Conservation (phyloP, 1,140 invertebrate genomes). For the Nephotettix cincticeps region DNA sequence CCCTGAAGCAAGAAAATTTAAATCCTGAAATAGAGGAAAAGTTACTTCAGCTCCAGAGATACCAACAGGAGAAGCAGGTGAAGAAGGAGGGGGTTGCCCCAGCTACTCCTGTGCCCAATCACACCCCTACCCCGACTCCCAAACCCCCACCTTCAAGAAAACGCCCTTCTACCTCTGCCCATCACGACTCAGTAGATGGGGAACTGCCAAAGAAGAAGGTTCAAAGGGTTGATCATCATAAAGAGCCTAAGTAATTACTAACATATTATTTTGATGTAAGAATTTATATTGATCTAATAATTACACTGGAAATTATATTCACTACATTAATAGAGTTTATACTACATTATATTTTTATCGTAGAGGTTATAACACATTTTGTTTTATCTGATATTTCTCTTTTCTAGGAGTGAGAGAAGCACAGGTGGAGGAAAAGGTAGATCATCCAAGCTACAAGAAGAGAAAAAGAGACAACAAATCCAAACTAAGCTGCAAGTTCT, state of each 20-base stretch:
- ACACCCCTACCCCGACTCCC: not conserved
- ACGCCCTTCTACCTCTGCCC: not conserved
- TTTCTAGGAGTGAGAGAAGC: conserved; percentile 1
- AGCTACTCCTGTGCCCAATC: conserved; percentile 1
- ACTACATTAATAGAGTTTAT: too few species aligned
- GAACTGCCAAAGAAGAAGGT: conserved; percentile 14
- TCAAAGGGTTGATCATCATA: not conserved
- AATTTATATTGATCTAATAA: too few species aligned
- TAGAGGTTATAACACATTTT: too few species aligned
- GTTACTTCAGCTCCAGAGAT: conserved; percentile 80
- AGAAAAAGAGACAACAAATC: conserved; percentile 55
- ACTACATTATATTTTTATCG: too few species aligned
- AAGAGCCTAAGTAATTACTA: conserved; percentile 13
- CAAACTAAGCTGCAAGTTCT: conserved; percentile 58
- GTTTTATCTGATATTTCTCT: too few species aligned
- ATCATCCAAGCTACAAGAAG: conserved; percentile 47
- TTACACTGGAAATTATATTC: too few species aligned
- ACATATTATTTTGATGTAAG: too few species aligned
- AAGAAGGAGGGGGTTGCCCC: conserved; percentile 52
- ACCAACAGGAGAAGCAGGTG: conserved; percentile 82
- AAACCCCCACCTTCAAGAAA: not conserved
- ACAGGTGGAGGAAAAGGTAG: conserved; percentile 30
- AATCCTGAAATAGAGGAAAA: conserved; percentile 94
- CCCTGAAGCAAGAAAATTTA: conserved; percentile 80
- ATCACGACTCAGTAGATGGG: not conserved